phyloP scores from a whole-genome alignment of 2,888 invertebrate species.

The Boloria selene region DNA sequence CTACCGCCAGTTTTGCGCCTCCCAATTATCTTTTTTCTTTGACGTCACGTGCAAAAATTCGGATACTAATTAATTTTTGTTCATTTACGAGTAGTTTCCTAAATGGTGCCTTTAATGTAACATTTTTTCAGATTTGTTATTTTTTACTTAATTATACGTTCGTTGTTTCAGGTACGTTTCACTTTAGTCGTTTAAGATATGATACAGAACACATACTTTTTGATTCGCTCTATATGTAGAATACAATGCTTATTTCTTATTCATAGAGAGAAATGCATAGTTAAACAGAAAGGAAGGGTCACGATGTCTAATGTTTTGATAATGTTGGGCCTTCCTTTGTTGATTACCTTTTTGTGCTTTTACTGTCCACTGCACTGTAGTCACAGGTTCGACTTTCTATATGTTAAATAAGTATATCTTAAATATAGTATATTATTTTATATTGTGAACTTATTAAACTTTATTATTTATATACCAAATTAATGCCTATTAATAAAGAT shows the following conservation, averaged over 20 bases:
- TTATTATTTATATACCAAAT: no score
- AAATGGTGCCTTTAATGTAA: conserved; percentile 23
- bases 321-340: no score
- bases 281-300: conserved; percentile 6
- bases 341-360: no score
- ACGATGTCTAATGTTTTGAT: background rate
- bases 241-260: conserved; percentile 4
- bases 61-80: conserved; percentile 68
- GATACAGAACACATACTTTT: conserved; percentile 12
- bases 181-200: conserved; percentile 16
- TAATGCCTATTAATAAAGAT: no score
- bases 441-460: no score
- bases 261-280: conserved; percentile 16
- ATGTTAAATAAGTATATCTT: no score
- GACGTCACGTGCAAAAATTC: conserved; percentile 51
- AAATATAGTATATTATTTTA: background rate
- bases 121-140: conserved; percentile 24
- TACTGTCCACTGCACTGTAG: no score
- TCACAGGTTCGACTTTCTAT: no score
- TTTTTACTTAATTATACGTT: conserved; percentile 27
- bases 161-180: conserved; percentile 49
- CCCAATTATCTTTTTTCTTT: conserved; percentile 62
- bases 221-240: conserved; percentile 14
- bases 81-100: conserved; percentile 55
- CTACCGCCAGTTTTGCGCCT: conserved; percentile 33